These are phyloP conservation scores for Lagenorhynchus albirostris DNA, from an alignment of 2,113 vertebrate species.

Conservation along the genomic window DNA sequence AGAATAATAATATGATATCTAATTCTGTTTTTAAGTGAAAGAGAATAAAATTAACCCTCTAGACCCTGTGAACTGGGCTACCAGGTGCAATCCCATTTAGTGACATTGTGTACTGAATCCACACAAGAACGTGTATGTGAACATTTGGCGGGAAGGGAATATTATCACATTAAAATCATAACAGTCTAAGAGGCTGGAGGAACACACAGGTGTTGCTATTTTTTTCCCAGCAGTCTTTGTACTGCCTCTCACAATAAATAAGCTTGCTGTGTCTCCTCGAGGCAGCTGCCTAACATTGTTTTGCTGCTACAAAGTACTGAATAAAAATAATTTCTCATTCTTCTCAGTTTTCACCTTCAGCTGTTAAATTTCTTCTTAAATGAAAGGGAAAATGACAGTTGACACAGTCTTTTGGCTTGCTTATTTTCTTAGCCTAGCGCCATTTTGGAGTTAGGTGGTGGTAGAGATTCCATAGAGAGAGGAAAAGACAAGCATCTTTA, in stretches of 20 bases:
- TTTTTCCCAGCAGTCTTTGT: not conserved
- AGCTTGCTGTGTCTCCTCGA: not conserved
- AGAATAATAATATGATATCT: conserved; percentile 19
- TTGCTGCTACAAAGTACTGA: not conserved
- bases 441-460: not conserved
- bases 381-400: conserved; percentile 36
- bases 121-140: not conserved
- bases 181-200: conserved; percentile 1
- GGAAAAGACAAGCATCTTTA: not conserved
- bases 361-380: not conserved
- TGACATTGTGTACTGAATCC: conserved; percentile 44
- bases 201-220: not conserved
- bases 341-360: conserved; percentile 45
- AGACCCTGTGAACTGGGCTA: conserved; percentile 37
- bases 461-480: not conserved
- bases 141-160: not conserved
- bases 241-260: not conserved
- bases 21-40: conserved; percentile 60
- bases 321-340: conserved; percentile 2
- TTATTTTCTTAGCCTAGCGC: not conserved
- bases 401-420: not conserved
- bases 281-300: not conserved
- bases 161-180: not conserved
- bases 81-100: conserved; percentile 28
- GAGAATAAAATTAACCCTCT: conserved; percentile 53